These are phyloP conservation scores for Panagrolaimus sp. DNA, from an alignment of 1,140 invertebrate species.

Conservation along the genomic window DNA sequence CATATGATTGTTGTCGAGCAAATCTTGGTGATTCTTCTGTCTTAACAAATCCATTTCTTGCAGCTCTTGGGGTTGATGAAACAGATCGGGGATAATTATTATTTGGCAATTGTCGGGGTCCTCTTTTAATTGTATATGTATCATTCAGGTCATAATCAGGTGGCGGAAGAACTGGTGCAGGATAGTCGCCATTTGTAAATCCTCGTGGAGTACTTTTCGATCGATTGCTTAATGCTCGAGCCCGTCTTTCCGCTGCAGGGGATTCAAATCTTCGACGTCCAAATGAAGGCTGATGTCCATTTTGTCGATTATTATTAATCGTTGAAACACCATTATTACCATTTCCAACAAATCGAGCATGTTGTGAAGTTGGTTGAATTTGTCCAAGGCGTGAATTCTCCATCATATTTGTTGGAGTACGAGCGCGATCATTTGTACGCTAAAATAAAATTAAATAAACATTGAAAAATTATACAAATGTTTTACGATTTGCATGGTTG, in stretches of 20 bases:
- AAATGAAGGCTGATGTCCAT: neutral
- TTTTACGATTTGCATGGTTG: conserved; percentile 10
- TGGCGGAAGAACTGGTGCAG: conserved; percentile 4
- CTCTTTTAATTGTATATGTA: neutral
- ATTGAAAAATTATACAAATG: neutral
- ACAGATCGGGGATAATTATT: neutral
- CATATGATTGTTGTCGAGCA: too few relatives aligned
- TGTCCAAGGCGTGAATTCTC: conserved; percentile 6
- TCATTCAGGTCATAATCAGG: conserved; percentile 12
- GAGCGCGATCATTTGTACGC: neutral
- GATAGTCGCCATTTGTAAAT: neutral
- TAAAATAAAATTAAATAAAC: neutral
- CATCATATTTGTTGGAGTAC: neutral
- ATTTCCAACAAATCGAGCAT: conserved; percentile 5
- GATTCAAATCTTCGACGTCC: neutral
- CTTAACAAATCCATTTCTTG: conserved; percentile 3
- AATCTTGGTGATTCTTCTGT: too few relatives aligned
- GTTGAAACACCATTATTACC: conserved; percentile 2
- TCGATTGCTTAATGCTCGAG: neutral
- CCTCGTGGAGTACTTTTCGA: conserved; percentile 6
- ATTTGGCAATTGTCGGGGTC: neutral
- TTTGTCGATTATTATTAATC: neutral
- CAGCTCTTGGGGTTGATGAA: neutral
- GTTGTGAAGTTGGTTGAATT: conserved; percentile 1
- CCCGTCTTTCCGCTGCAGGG: neutral